Percentiles rank a stretch among this genome's conserved stretches.
Conservation (phyloP, 2,113 vertebrate genomes). For the Ceratotherium simum region DNA sequence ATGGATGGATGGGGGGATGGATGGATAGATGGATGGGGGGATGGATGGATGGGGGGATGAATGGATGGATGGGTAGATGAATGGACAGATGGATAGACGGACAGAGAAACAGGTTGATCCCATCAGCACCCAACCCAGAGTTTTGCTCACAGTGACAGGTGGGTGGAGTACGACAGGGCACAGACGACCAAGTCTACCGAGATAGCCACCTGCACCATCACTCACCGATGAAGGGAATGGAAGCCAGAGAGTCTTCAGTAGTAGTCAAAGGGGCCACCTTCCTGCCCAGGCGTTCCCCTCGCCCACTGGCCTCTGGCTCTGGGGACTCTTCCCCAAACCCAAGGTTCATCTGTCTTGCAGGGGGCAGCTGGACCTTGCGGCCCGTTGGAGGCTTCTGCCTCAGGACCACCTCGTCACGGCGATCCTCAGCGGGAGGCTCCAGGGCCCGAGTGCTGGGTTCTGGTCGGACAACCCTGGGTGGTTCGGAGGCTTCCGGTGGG, state of each 20-base stretch:
- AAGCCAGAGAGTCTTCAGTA: constrained; percentile 95
- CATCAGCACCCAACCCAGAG: background rate
- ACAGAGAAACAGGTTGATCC: background rate
- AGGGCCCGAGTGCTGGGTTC: background rate
- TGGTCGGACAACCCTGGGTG: constrained; percentile 40
- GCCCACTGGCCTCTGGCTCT: constrained; percentile 70
- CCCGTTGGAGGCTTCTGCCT: constrained; percentile 96
- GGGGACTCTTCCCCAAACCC: constrained; percentile 89
- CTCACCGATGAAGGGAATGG: constrained; percentile 99
- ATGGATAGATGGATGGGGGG: background rate
- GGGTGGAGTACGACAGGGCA: background rate
- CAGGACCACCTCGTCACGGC: constrained; percentile 92
- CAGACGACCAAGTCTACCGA: background rate
- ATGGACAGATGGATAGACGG: background rate
- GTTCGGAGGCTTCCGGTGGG: constrained; percentile 49
- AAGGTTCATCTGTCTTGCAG: constrained; percentile 91
- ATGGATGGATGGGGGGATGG: background rate
- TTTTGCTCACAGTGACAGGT: background rate
- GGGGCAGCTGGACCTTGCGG: constrained; percentile 88
- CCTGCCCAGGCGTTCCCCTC: constrained; percentile 85
- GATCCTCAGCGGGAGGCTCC: constrained; percentile 74
- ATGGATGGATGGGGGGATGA: background rate
- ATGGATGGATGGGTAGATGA: background rate
- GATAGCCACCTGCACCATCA: background rate
- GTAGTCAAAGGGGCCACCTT: constrained; percentile 89